These are phyloP conservation scores for Dioctria rufipes DNA, from an alignment of 2,888 invertebrate species.

Conservation along the genomic window DNA sequence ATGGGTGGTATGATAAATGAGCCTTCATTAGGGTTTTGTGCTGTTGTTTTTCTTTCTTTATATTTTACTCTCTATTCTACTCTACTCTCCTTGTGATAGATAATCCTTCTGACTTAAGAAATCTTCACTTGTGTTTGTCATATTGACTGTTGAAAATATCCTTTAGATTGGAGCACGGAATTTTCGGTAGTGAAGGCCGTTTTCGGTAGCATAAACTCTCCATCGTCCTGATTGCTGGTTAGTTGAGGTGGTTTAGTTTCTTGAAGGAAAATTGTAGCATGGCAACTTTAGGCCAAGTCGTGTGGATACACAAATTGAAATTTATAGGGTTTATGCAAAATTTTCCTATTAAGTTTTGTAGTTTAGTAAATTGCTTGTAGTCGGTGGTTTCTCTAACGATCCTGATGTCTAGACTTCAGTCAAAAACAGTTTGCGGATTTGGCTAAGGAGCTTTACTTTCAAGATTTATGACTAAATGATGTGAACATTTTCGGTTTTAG, in stretches of 20 bases:
- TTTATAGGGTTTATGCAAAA: constrained; percentile 52
- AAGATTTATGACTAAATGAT: constrained; percentile 48
- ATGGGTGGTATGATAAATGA: too few relatives aligned
- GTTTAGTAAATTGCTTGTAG: constrained; percentile 51
- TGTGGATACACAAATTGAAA: constrained; percentile 44
- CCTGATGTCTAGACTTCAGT: constrained; percentile 45
- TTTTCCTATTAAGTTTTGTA: constrained; percentile 50
- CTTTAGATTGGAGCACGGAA: background rate
- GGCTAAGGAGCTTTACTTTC: constrained; percentile 16
- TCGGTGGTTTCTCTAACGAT: constrained; percentile 29
- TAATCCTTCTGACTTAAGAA: too few relatives aligned
- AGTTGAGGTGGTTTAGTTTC: constrained; percentile 14
- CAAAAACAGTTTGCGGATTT: constrained; percentile 47
- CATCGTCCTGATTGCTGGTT: constrained; percentile 46
- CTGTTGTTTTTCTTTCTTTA: too few relatives aligned
- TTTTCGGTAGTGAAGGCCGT: constrained; percentile 38
- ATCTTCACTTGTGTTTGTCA: too few relatives aligned
- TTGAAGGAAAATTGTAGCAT: constrained; percentile 20
- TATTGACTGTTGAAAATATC: too few relatives aligned
- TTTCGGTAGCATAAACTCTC: constrained; percentile 46
- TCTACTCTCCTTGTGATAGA: too few relatives aligned
- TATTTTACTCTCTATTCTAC: too few relatives aligned
- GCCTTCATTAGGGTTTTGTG: too few relatives aligned
- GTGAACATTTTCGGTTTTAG: constrained; percentile 41
- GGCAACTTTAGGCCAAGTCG: constrained; percentile 10